Percentiles rank a stretch among this genome's conserved stretches.
Conservation (phyloP, 2,113 vertebrate genomes). For the Leucosticte australis region DNA sequence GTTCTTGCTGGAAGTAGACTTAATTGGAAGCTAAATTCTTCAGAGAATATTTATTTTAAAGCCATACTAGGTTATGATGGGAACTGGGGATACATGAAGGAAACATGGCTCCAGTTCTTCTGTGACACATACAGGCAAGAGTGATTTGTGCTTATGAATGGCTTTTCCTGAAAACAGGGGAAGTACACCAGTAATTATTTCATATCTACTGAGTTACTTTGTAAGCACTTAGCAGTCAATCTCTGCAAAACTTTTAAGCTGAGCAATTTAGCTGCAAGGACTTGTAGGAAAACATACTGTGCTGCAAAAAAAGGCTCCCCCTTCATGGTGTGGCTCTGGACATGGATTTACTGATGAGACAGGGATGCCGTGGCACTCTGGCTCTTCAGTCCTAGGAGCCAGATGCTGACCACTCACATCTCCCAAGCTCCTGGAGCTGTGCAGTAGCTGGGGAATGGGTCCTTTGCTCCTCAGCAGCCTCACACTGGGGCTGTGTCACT, state of each 20-base stretch:
- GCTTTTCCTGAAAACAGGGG: background rate
- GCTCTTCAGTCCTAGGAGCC: background rate
- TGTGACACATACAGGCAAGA: background rate
- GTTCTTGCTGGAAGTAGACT: background rate
- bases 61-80: background rate
- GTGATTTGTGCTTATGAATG: background rate
- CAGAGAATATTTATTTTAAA: background rate
- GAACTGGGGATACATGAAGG: background rate
- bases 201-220: background rate
- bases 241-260: background rate
- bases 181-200: background rate
- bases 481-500: background rate
- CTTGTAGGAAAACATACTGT: background rate
- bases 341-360: background rate
- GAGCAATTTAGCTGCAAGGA: background rate
- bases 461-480: background rate
- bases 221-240: background rate
- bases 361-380: background rate
- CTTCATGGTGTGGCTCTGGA: background rate
- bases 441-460: background rate
- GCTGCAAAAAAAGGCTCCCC: background rate
- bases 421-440: background rate
- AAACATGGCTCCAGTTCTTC: background rate
- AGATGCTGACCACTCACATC: background rate
- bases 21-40: background rate